Percentiles rank a stretch among this genome's conserved stretches.
Evolutionary conservation across 1,140 invertebrate species (phyloP).

Genomic region (Drosophila triauraria): DNA sequence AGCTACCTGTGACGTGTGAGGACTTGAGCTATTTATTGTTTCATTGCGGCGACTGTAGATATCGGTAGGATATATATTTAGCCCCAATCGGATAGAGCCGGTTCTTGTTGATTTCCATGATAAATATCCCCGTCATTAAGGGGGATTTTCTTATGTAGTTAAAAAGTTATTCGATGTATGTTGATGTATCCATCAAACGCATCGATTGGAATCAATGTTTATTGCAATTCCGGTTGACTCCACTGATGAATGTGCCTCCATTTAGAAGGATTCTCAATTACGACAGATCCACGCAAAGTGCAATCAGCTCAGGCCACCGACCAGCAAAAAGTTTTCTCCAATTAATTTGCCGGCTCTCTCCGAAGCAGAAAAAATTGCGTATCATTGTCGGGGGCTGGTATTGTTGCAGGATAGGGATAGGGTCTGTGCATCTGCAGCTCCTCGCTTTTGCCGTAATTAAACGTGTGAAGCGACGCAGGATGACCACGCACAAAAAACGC

Average conservation of each 20-base stretch:
- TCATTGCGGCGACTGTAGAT: conserved; percentile 34
- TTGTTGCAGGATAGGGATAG: background rate
- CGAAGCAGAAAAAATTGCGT: conserved; percentile 23
- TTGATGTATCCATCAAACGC: background rate
- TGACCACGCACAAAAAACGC: conserved; percentile 40
- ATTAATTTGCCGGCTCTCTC: conserved; percentile 29
- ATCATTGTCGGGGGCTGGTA: background rate
- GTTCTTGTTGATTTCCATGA: conserved; percentile 15
- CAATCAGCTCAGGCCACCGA: background rate
- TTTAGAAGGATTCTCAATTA: conserved; percentile 36
- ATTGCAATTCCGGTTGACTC: conserved; percentile 1
- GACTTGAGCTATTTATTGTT: conserved; percentile 56
- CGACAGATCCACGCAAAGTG: conserved; percentile 3
- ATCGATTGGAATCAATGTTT: background rate
- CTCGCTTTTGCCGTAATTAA: conserved; percentile 47
- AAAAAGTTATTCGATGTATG: no score
- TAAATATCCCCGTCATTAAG: background rate
- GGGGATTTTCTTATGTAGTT: no score
- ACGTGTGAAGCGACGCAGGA: conserved; percentile 42
- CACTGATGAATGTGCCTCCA: conserved; percentile 18
- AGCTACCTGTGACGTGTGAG: conserved; percentile 35
- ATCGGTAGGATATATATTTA: conserved; percentile 38
- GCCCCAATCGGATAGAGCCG: background rate
- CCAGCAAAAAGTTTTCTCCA: conserved; percentile 20
- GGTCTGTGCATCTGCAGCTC: conserved; percentile 27